Conservation (phyloP, 1,140 invertebrate genomes). For the Grapholita molesta region DNA sequence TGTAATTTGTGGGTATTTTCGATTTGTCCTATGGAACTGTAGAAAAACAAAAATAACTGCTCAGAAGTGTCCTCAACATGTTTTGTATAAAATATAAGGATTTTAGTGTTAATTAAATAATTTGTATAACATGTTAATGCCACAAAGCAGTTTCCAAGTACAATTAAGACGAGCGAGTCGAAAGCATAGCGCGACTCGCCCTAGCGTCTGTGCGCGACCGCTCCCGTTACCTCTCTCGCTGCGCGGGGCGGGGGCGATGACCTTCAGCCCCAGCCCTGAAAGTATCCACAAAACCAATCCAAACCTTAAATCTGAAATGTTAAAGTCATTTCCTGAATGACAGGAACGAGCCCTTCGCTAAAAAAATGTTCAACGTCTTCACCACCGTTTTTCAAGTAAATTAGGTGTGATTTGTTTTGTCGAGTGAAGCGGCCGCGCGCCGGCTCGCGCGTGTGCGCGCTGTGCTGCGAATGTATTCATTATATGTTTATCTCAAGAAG, state of each 20-base stretch:
- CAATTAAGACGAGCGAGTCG: not conserved
- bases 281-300: conserved; percentile 31
- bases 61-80: too few species aligned
- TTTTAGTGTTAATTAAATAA: not conserved
- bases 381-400: conserved; percentile 55
- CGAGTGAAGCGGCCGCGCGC: conserved; percentile 4
- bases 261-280: conserved; percentile 38
- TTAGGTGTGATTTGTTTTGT: conserved; percentile 55
- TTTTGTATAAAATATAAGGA: too few species aligned
- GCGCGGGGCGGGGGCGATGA: conserved; percentile 52
- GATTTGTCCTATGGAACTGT: not conserved
- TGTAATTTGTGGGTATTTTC: not conserved
- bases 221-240: conserved; percentile 26
- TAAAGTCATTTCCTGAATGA: conserved; percentile 31
- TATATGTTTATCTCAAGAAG: not conserved
- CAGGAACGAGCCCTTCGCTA: conserved; percentile 38
- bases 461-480: not conserved
- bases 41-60: not conserved
- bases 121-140: not conserved
- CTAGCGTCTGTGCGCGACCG: conserved; percentile 19
- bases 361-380: conserved; percentile 58
- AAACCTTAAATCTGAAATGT: conserved; percentile 45
- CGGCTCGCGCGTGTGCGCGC: not conserved
- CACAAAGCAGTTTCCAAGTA: not conserved
- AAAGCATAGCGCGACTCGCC: conserved; percentile 35